A percentile compares a stretch with the other conserved stretches of the same genome.
Conservation (phyloP, 2,113 vertebrate species). For the Hippoglossus stenolepis region DNA sequence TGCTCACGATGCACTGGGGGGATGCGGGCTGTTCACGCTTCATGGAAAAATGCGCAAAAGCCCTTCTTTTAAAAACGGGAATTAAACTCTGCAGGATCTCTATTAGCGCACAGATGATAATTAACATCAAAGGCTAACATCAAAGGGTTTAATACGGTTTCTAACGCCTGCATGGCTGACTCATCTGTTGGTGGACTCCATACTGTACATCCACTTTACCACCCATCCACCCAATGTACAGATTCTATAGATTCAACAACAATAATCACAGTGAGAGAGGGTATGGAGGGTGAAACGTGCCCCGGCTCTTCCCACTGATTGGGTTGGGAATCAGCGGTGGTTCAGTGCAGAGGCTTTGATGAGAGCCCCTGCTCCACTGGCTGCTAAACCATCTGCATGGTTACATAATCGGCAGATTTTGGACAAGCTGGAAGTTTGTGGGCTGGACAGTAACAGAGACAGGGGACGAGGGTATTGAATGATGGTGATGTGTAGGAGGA, state of each 20-base stretch:
- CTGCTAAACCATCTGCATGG: conserved; percentile 66
- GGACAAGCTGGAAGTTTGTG: conserved; percentile 70
- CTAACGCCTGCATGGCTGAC: not conserved
- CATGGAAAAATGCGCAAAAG: conserved; percentile 3
- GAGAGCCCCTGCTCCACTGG: conserved; percentile 22
- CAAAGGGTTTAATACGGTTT: not conserved
- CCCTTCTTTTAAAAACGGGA: not conserved
- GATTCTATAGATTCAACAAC: not conserved
- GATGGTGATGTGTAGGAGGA: conserved; percentile 45
- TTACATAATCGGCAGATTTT: conserved; percentile 75
- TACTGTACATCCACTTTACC: not conserved
- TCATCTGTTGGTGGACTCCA: no score
- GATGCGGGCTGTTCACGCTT: not conserved
- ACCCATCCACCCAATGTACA: not conserved
- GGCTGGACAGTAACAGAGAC: conserved; percentile 41
- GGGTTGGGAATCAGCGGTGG: conserved; percentile 1
- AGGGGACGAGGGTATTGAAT: not conserved
- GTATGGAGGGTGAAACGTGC: not conserved
- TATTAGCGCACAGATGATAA: not conserved
- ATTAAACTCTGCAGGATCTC: not conserved
- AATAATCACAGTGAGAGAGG: rapidly evolving
- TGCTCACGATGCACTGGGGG: not conserved
- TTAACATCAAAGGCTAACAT: not conserved
- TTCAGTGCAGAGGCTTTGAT: conserved; percentile 20
- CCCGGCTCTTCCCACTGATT: not conserved